phyloP scores from a whole-genome alignment of 2,888 invertebrate genomes.

The Rhaphigaster nebulosa region DNA sequence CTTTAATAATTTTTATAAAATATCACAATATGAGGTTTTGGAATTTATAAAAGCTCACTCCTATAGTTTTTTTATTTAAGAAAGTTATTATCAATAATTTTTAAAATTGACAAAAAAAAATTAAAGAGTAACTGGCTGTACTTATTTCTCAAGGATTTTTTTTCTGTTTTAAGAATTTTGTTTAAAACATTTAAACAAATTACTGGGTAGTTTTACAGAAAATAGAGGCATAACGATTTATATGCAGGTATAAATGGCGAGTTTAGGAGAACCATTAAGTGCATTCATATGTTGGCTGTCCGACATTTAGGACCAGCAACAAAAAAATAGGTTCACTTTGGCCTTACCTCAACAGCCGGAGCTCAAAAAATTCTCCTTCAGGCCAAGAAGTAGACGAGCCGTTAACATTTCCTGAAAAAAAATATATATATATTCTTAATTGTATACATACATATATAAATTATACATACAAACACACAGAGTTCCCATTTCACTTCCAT shows the following conservation, averaged over 20 bases:
- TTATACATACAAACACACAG: background rate
- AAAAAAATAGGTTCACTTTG: conserved; percentile 2
- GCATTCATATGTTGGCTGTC: background rate
- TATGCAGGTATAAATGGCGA: background rate
- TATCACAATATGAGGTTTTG: no score
- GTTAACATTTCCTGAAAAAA: background rate
- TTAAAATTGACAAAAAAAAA: no score
- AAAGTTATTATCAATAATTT: no score
- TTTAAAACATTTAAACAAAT: background rate
- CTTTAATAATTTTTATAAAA: no score
- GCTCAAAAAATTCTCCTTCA: background rate
- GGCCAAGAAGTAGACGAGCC: background rate
- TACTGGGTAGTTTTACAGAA: background rate
- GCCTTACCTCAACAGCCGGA: background rate
- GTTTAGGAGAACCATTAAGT: background rate
- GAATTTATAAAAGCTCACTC: no score
- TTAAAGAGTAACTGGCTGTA: no score
- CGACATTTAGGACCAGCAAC: background rate
- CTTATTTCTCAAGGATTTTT: background rate
- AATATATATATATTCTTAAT: background rate
- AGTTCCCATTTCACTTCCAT: background rate
- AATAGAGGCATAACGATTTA: background rate
- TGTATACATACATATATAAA: background rate
- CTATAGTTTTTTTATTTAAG: no score
- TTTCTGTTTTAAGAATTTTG: background rate